Evolutionary conservation across 2,113 vertebrate species (phyloP), one percentile per base, ranked within the genome.

Genomic region (Narcine bancroftii): DNA sequence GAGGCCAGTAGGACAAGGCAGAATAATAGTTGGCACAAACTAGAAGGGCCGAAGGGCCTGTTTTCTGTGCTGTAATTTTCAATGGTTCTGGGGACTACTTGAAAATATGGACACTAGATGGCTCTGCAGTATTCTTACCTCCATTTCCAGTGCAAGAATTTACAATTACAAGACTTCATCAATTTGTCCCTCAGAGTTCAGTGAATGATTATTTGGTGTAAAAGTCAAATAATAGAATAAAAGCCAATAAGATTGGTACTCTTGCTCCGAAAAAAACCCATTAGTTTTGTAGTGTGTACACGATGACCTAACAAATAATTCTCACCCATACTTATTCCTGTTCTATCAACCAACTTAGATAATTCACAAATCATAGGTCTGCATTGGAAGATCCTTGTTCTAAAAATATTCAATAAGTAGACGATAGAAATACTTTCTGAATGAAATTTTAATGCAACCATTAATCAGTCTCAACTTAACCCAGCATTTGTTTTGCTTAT

Each of bases 71-170:
- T 63, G 60, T 63, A 63, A 11, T 2, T 75, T 29, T 77, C 11
- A 19, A 77, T 47, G 47, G 36, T 60, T 0, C 13, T 29, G 69
- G 47, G 11, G 36, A 69, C 63, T 65, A 47, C 39, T 71, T 91
- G 42, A 91, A 69, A 91, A 45, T 91, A 33, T 69, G 39, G 47
- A 69, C 89, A 91, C 89, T 91, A 91, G 89, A 65, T 91, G 89
- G 63, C 89, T 91, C 89, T 91, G 65, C 65, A 69, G 89, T 91
- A 91, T 69, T 91, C 89, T 71, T 71, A 33, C 63, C 36, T 66
- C 89, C 17, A 42, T 65, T 39, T 89, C 63, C 56, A 65, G 60
- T 7, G 21, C 85, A 56, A 33, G 29, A 60, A 15, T 60, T 7
- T 75, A 75, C 26, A n/a, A 77, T 77, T 77, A 13, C 66, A 69